These are phyloP conservation scores for Protaetia brevitarsis DNA, from an alignment of 1,140 invertebrate species.

Conservation along the genomic window DNA sequence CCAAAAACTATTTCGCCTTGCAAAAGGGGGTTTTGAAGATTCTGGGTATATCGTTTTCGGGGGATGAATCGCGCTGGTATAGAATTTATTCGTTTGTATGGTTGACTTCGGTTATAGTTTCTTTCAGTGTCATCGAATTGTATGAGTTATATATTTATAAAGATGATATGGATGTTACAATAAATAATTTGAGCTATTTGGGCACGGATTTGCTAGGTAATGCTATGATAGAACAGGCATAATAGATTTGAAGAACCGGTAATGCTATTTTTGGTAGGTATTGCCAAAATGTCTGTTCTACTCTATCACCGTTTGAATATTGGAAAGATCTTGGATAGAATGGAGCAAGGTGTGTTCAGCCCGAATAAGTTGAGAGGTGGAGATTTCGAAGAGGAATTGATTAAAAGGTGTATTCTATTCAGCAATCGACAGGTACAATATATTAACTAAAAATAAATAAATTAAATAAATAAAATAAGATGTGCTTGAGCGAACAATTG, in stretches of 20 bases:
- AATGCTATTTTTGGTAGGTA: background rate
- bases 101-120: background rate
- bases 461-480: background rate
- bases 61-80: background rate
- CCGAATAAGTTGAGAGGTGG: constrained; percentile 7
- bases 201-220: constrained; percentile 18
- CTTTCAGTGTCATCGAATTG: constrained; percentile 10
- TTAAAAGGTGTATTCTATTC: constrained; percentile 13
- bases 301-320: background rate
- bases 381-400: background rate
- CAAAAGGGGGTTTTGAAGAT: constrained; percentile 1
- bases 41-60: background rate
- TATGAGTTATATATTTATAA: constrained; percentile 11
- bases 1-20: constrained; percentile 9
- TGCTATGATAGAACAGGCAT: too few relatives aligned
- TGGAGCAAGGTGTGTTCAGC: background rate
- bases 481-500: too few relatives aligned
- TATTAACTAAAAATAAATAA: constrained; percentile 7
- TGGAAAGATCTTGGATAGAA: background rate
- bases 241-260: background rate
- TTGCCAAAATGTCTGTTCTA: background rate
- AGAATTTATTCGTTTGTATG: background rate
- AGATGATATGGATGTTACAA: constrained; percentile 4
- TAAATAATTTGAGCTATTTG: constrained; percentile 21
- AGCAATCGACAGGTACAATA: background rate